These are phyloP conservation scores for Capitulum mitella DNA, from an alignment of 2,888 invertebrate genomes.

Conservation along the genomic window DNA sequence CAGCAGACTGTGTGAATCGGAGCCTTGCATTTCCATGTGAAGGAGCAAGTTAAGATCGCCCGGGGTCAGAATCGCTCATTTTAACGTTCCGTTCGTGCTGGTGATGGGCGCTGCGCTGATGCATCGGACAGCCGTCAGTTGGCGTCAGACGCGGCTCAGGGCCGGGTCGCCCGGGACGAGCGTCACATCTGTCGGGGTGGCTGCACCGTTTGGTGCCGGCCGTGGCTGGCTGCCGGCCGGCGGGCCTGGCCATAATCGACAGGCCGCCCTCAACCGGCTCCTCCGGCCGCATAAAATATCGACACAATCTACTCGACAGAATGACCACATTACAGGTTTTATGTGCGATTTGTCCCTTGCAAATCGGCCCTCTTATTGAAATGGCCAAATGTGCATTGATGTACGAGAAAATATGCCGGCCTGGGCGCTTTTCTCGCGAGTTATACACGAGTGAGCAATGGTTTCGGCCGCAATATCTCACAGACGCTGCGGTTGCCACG, in stretches of 20 bases:
- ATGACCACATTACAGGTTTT: slow-evolving; percentile 24
- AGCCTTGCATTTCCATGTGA: too few relatives aligned
- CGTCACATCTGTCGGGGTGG: not conserved
- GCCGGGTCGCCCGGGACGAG: not conserved
- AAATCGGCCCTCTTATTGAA: slow-evolving; percentile 23
- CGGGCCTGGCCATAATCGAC: not conserved
- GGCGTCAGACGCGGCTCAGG: too few relatives aligned
- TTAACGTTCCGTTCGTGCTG: too few relatives aligned
- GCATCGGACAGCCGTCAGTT: too few relatives aligned
- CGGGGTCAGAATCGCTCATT: too few relatives aligned
- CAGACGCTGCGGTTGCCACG: slow-evolving; percentile 12
- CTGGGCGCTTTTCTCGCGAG: not conserved
- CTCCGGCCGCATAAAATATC: slow-evolving; percentile 18
- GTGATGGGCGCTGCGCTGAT: too few relatives aligned
- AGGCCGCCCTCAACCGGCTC: not conserved
- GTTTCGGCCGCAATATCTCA: slow-evolving; percentile 1
- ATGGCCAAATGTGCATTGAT: slow-evolving; percentile 25
- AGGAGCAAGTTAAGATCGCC: too few relatives aligned
- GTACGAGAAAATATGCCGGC: slow-evolving; percentile 17
- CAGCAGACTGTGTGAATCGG: too few relatives aligned
- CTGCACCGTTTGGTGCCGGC: too few relatives aligned
- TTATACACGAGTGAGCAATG: slow-evolving; percentile 24
- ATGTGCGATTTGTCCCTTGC: slow-evolving; percentile 22
- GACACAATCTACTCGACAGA: slow-evolving; percentile 20
- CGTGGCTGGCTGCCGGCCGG: not conserved